Conservation (phyloP, 2,113 vertebrate species). For the Gorsachius goisagi region DNA sequence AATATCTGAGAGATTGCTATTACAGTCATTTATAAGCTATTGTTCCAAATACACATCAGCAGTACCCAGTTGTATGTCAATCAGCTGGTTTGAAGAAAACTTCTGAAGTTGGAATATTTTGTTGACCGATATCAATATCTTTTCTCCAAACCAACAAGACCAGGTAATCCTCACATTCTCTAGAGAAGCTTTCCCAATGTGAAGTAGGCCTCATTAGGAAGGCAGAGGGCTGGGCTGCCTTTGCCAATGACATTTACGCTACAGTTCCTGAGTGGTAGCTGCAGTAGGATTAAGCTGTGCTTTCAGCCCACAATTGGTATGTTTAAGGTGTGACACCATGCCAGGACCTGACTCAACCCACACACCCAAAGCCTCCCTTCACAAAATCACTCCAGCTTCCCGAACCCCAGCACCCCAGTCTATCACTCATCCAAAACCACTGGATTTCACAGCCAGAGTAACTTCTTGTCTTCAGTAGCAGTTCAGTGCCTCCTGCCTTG, state of each 20-base stretch:
- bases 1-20: not conserved
- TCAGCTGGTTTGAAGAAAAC: not conserved
- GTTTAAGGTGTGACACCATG: not conserved
- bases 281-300: not conserved
- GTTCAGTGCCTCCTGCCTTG: not conserved
- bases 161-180: not conserved
- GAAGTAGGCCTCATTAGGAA: not conserved
- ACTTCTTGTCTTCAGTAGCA: not conserved
- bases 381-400: not conserved
- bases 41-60: not conserved
- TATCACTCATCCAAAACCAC: not conserved
- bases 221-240: not conserved
- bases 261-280: not conserved
- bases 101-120: not conserved
- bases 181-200: not conserved
- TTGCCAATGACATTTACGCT: not conserved
- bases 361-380: not conserved
- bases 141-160: not conserved
- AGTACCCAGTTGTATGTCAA: not conserved
- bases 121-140: not conserved
- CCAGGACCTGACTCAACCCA: not conserved
- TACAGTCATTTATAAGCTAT: not conserved
- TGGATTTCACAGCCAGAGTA: not conserved
- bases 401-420: rapidly evolving
- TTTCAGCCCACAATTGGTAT: not conserved